Base-by-base conservation (phyloP, 2,113 vertebrate species). In the Morone chrysops region DNA sequence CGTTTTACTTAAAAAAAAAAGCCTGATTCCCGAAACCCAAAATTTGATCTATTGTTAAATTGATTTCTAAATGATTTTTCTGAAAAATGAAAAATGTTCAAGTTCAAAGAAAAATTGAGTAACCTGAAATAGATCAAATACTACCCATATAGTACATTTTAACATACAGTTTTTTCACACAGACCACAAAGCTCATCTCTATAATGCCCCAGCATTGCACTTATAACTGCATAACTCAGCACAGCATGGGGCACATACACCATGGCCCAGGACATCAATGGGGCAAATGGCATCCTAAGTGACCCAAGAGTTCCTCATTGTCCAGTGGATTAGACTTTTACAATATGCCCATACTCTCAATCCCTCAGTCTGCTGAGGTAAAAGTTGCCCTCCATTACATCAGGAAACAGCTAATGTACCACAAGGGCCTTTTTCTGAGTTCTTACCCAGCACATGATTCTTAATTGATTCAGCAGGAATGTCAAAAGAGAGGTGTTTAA, bases 391-490 rank as follows among this genome's bases (percentile, higher is more conserved):
- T 89, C 45, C 67, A 85, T 91, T 91, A 80, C 91, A 87, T 92
- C 91, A 92, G 90, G 78, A 75, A 82, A 83, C 67, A 80, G 76
- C 81, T 38, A 48, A 53, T 59, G 6, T 80, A 70, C 70, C 86
- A 86, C 86, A 78, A 73, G 82, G 78, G 86, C 11, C 70, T 78
- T 88, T 81, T 76, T 73, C 70, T 38, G 70, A 80, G 76, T 91
- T 87, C 81, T 79, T 85, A 87, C 70, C 14, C 81, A 68, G 73
- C 72, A 65, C 75, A 84, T 78, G 78, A 72, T 65, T 56, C 81
- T 87, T 83, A 87, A 91, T 90, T 86, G 84, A 91, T 90, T 91
- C 84, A 77, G 90, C 71, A 78, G 73, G 83, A 91, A 84, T 89
- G 91, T 89, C 91, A 90, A 87, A 90, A 90, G 76, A 81, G 83